Conservation (phyloP, 2,888 invertebrate species). For the Melanostoma scalare region DNA sequence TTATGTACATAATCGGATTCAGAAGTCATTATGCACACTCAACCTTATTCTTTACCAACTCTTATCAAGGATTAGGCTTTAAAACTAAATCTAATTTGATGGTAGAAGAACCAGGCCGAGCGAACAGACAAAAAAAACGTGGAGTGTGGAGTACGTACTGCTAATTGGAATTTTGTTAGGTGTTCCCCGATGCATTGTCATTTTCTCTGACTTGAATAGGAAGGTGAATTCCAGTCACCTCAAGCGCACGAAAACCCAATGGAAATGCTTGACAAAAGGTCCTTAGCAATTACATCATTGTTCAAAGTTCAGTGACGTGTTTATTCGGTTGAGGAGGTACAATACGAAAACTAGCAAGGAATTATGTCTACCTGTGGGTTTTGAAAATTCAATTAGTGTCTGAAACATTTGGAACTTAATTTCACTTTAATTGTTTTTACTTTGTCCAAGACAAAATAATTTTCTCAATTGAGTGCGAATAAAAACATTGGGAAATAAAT, state of each 20-base stretch:
- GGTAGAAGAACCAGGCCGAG: background rate
- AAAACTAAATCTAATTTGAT: constrained; percentile 1
- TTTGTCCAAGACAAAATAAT: background rate
- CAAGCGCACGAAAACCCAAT: background rate
- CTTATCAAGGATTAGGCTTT: constrained; percentile 7
- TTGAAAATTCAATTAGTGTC: constrained; percentile 29
- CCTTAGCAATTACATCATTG: constrained; percentile 26
- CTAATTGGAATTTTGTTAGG: constrained; percentile 26
- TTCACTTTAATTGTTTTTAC: background rate
- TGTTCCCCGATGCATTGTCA: background rate
- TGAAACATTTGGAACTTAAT: background rate
- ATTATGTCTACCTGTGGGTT: background rate
- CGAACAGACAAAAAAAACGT: constrained; percentile 1
- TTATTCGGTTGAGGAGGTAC: background rate
- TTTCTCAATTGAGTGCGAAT: no score
- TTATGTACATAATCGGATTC: constrained; percentile 33
- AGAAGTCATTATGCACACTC: constrained; percentile 17
- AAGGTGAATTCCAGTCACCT: constrained; percentile 19
- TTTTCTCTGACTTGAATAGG: background rate
- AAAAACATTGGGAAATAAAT: no score
- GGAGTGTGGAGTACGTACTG: background rate
- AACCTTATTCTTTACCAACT: constrained; percentile 2
- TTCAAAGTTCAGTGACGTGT: constrained; percentile 16
- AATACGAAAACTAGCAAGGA: no score
- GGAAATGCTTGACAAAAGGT: constrained; percentile 4